Conservation (phyloP, 2,113 vertebrate species). For the Phainopepla nitens region DNA sequence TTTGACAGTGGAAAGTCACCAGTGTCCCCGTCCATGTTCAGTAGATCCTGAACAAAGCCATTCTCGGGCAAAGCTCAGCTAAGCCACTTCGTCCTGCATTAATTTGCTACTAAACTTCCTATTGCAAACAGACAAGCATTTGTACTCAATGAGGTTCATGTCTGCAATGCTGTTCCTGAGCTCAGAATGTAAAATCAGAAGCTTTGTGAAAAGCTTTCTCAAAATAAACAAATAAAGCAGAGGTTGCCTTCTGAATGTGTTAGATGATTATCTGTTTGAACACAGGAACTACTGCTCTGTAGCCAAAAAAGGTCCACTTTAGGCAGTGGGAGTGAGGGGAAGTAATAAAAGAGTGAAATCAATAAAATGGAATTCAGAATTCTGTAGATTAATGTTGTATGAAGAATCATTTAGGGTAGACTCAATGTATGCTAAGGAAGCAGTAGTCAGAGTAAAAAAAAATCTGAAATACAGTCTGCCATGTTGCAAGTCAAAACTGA, state of each 20-base stretch:
- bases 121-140: not conserved
- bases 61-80: not conserved
- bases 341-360: not conserved
- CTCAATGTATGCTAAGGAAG: not conserved
- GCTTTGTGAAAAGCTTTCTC: not conserved
- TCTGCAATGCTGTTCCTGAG: not conserved
- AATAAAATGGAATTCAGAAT: not conserved
- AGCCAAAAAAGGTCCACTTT: not conserved
- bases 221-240: not conserved
- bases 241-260: not conserved
- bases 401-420: not conserved
- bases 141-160: not conserved
- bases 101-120: not conserved
- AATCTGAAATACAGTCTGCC: not conserved
- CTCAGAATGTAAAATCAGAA: not conserved
- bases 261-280: not conserved
- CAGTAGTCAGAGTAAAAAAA: not conserved
- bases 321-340: fast-evolving
- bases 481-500: not conserved
- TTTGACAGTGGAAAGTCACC: not conserved
- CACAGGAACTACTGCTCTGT: not conserved
- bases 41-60: not conserved
- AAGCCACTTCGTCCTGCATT: not conserved
- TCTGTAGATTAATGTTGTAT: not conserved
- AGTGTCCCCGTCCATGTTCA: not conserved